Evolutionary conservation across 2,113 vertebrate species (phyloP), one percentile per base, ranked within the genome.

Genomic region (Hyperopisus bebe): DNA sequence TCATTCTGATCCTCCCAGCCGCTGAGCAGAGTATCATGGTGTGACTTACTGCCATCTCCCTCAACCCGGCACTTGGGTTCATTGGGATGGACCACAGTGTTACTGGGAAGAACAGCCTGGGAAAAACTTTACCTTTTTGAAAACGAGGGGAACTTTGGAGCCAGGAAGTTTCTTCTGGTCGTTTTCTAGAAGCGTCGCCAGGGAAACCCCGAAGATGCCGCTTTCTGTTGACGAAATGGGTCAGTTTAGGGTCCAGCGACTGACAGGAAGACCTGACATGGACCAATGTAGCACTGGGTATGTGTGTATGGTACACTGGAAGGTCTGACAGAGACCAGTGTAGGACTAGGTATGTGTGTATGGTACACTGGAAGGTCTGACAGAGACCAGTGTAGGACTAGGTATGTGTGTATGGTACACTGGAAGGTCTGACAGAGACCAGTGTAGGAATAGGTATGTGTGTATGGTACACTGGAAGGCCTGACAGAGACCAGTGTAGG

Each of bases 181-280:
- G 70, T 77, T 77, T 77, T 77, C 70, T 66, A 99, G 89, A 66
- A 99, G 91, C 0, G 95, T 92, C 0, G 94, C 91, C 2, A 99
- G 96, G 82, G 98, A 95, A 88, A 99, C 97, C 8, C 97, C 97
- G 17, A 99, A 99, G 88, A 98, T 97, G 13, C 97, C 98, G 0
- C 91, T 95, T 92, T 98, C 98, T 99, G 94, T 86, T 91, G 15
- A 87, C 66, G 19, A 88, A 35, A 86, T 0, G 80, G 27, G 8
- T n/a, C 24, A 35, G 80, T 21, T 44, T 87, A 80, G 31, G 17
- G 66, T 8, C 9, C 27, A 3, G 15, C 9, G 24, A 39, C 8
- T 31, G 7, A 21, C 24, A 1, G 21, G 8, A 17, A 53, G 51
- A 4, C 15, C 51, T 53, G 51, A 53, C 51, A 53, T 15, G 4